Evolutionary conservation across 2,113 vertebrate genomes (phyloP).

Genomic region (Tachysurus fulvidraco): DNA sequence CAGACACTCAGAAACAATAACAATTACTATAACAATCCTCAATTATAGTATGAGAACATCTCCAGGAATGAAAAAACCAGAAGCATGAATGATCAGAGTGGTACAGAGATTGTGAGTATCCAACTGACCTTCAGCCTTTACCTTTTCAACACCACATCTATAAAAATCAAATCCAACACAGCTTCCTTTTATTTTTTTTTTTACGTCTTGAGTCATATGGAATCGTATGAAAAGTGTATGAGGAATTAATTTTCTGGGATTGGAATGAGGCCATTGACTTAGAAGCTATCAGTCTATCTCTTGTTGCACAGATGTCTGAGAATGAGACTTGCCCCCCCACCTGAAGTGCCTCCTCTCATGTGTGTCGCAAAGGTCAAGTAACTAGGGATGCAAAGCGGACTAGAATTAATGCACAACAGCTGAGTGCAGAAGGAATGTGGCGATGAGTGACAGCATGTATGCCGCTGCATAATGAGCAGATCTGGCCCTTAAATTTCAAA

Average conservation of each 20-base stretch:
- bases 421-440: constrained; percentile 55
- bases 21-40: not conserved
- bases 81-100: not conserved
- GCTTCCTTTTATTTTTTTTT: not conserved
- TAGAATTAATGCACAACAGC: constrained; percentile 72
- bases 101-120: not conserved
- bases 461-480: constrained; percentile 71
- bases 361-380: constrained; percentile 63
- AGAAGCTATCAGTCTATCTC: constrained; percentile 20
- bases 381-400: constrained; percentile 67
- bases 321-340: not conserved
- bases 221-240: not conserved
- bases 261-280: constrained; percentile 1
- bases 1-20: not conserved
- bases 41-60: not conserved
- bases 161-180: not conserved
- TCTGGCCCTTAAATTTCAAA: constrained; percentile 21
- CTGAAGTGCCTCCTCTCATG: constrained; percentile 38
- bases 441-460: constrained; percentile 71
- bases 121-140: not conserved
- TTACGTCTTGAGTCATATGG: not conserved
- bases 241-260: not conserved
- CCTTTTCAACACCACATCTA: not conserved
- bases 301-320: constrained; percentile 32
- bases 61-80: not conserved